Conservation (phyloP, 2,888 invertebrate species). For the Drosophila recens region DNA sequence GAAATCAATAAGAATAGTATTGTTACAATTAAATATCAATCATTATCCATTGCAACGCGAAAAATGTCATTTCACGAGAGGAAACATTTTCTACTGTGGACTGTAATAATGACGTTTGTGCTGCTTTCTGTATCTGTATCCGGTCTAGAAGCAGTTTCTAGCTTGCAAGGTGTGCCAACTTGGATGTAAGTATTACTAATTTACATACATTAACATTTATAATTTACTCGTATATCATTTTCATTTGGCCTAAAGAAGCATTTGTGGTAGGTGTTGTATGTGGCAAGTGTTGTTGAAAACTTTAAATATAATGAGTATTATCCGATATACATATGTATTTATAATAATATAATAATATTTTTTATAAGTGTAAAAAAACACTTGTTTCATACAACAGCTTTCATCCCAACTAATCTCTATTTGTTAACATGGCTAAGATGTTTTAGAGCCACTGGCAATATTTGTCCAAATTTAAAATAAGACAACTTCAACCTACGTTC, state of each 20-base stretch:
- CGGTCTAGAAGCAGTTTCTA: constrained; percentile 74
- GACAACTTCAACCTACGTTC: neutral
- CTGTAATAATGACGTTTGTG: constrained; percentile 75
- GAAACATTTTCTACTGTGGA: constrained; percentile 84
- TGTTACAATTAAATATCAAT: constrained; percentile 22
- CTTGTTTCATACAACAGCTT: neutral
- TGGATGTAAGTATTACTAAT: constrained; percentile 84
- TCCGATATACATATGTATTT: neutral
- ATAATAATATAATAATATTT: neutral
- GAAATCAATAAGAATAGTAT: constrained; percentile 23
- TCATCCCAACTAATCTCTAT: neutral
- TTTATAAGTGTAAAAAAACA: neutral
- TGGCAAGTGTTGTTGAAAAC: neutral
- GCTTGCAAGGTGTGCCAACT: constrained; percentile 84
- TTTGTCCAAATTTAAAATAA: neutral
- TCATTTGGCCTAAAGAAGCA: constrained; percentile 1
- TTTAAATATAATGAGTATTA: neutral
- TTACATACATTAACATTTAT: neutral
- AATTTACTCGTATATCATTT: neutral
- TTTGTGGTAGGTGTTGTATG: neutral
- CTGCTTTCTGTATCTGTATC: constrained; percentile 79
- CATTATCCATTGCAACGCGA: constrained; percentile 24
- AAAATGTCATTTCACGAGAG: constrained; percentile 84
- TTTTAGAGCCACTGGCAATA: neutral
- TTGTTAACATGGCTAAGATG: neutral